phyloP scores from a whole-genome alignment of 1,140 invertebrate species.

The Melipona quadrifasciata region DNA sequence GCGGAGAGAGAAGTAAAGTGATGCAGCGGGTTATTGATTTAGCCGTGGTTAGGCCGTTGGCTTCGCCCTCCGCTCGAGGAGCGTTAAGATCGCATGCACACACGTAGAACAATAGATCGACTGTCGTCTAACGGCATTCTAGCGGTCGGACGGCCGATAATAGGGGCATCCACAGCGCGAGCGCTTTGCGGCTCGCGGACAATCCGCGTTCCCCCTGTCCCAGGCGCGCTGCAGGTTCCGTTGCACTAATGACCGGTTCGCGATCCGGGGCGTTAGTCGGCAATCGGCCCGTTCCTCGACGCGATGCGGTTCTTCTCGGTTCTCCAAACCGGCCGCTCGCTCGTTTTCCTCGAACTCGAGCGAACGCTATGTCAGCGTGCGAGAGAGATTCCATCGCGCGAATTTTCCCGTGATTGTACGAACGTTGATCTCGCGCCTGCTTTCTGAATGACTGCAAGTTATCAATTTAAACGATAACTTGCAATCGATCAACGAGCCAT shows the following conservation, averaged over 20 bases:
- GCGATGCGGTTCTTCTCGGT: background rate
- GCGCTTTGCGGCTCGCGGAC: conserved; percentile 41
- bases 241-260: conserved; percentile 70
- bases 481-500: too few species aligned
- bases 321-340: conserved; percentile 13
- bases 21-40: conserved; percentile 29
- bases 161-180: conserved; percentile 59
- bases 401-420: background rate
- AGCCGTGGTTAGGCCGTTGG: conserved; percentile 16
- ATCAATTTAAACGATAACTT: too few species aligned
- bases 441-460: too few species aligned
- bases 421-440: too few species aligned
- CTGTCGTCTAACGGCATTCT: conserved; percentile 77
- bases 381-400: background rate
- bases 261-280: conserved; percentile 58
- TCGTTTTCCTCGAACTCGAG: background rate
- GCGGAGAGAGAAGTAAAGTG: background rate
- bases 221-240: conserved; percentile 64
- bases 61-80: conserved; percentile 31
- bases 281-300: conserved; percentile 47
- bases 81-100: conserved; percentile 56
- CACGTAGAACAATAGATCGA: conserved; percentile 75
- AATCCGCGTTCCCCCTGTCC: conserved; percentile 53
- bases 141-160: conserved; percentile 73
- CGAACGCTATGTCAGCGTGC: background rate